phyloP scores from a whole-genome alignment of 2,113 vertebrate species.

The Cricetomys ansorgei region DNA sequence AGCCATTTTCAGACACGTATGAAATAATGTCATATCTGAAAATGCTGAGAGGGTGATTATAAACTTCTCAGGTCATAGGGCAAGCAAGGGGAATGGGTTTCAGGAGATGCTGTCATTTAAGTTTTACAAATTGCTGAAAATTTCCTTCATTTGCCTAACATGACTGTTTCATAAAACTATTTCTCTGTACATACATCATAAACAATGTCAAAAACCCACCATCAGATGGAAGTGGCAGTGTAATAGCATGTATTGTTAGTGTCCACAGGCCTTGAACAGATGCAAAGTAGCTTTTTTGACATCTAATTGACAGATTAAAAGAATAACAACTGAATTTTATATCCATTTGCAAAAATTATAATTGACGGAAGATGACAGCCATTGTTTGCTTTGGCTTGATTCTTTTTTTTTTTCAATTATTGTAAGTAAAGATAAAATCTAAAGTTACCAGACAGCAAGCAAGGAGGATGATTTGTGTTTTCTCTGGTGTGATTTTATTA shows the following conservation, averaged over 20 bases:
- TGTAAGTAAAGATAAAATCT: constrained; percentile 35
- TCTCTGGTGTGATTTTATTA: constrained; percentile 60
- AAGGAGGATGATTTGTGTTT: constrained; percentile 46
- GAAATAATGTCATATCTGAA: neutral
- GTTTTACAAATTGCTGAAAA: constrained; percentile 15
- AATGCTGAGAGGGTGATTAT: neutral
- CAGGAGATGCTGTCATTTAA: neutral
- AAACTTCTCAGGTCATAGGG: neutral
- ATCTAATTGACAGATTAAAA: neutral
- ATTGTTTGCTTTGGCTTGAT: constrained; percentile 20
- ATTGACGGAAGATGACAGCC: constrained; percentile 20
- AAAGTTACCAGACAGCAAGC: neutral
- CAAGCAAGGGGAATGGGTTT: neutral
- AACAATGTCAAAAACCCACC: neutral
- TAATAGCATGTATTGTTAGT: neutral
- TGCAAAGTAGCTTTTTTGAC: constrained; percentile 5
- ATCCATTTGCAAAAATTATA: neutral
- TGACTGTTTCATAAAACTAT: neutral
- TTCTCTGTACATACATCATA: neutral
- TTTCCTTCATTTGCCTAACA: neutral
- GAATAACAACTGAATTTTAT: neutral
- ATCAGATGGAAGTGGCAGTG: neutral
- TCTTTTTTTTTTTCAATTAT: constrained; percentile 44
- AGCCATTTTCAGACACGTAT: neutral
- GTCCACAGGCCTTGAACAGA: neutral